phyloP scores from a whole-genome alignment of 2,797 vertebrate species.

The Margarornis squamiger region DNA sequence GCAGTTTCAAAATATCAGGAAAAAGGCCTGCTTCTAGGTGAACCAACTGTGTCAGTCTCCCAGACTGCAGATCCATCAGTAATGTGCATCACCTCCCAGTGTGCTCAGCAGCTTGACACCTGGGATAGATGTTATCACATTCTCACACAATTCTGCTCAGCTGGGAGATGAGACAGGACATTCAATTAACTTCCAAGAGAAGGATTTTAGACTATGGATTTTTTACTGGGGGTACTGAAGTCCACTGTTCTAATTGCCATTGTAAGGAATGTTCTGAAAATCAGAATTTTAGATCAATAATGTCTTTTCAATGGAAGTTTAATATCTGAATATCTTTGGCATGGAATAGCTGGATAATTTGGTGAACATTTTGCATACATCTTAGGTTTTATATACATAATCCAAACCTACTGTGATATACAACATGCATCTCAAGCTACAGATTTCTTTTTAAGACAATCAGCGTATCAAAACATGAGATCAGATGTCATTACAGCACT shows the following conservation, averaged over 20 bases:
- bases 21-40: background rate
- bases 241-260: background rate
- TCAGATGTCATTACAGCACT: background rate
- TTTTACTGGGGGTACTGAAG: background rate
- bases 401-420: background rate
- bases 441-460: background rate
- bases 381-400: background rate
- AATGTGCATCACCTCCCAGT: rapidly evolving
- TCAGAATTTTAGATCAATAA: background rate
- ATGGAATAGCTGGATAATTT: background rate
- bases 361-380: background rate
- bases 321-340: background rate
- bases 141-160: background rate
- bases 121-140: rapidly evolving
- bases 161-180: background rate
- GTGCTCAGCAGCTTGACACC: background rate
- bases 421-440: background rate
- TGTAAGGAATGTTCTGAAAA: background rate
- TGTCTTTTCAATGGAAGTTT: background rate
- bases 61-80: background rate
- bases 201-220: background rate
- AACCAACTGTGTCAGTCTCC: background rate
- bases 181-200: background rate
- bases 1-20: background rate
- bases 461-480: background rate